These are phyloP conservation scores for Hippoglossus hippoglossus DNA, from an alignment of 2,797 vertebrate genomes.

Conservation along the genomic window DNA sequence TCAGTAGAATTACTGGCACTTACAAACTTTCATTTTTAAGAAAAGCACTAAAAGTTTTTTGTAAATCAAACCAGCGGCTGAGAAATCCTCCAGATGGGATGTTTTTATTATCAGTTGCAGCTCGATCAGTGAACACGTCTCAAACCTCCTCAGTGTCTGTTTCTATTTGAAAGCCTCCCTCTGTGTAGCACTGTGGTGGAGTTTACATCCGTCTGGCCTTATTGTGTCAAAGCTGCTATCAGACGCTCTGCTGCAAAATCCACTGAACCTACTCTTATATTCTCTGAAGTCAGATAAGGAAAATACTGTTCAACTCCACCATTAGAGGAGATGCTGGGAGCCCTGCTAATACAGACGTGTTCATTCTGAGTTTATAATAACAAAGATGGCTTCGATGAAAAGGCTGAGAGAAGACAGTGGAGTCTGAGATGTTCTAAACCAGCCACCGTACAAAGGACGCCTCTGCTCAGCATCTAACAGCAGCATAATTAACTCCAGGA, in stretches of 20 bases:
- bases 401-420: no score
- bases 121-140: not conserved
- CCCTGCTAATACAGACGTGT: not conserved
- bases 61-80: not conserved
- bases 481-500: not conserved
- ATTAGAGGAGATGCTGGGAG: not conserved
- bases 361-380: no score
- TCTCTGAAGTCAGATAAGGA: not conserved
- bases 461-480: not conserved
- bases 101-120: not conserved
- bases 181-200: not conserved
- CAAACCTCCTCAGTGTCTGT: not conserved
- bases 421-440: not conserved
- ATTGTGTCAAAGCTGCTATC: conserved; percentile 14
- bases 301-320: not conserved
- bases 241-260: not conserved
- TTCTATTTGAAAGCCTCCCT: not conserved
- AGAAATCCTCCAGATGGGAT: not conserved
- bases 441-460: not conserved
- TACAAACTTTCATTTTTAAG: no score
- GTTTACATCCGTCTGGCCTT: conserved; percentile 3
- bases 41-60: not conserved
- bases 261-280: not conserved
- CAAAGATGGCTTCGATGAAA: no score
- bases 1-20: no score